Base-by-base conservation (phyloP, 2,797 vertebrate genomes). In the Moxostoma hubbsi region DNA sequence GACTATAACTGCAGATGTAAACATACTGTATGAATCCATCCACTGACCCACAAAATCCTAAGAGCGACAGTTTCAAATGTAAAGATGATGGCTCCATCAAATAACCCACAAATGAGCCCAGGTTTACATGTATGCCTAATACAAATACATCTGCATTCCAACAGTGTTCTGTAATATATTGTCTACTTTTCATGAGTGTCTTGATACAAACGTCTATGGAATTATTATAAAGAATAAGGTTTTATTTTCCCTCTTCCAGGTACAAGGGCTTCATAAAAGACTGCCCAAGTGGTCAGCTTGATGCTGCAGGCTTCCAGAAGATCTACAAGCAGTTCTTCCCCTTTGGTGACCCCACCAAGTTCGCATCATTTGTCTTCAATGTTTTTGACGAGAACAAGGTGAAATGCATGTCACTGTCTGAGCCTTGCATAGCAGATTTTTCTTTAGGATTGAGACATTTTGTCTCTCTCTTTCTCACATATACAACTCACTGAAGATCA, bases 321-420 rank as follows among this genome's bases (percentile, higher is more conserved):
- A 99, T 99, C 87, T 99, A 99, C 58, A 98, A 98, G 86, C 97
- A 99, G 83, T 99, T 99, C 90, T 99, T 99, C 89, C 97, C 97
- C 0, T 99, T 98, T 0, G 97, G 97, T 0, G 97, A 99, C 89
- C 97, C 97, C 36, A 98, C 97, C 45, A 98, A 98, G 90, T 99
- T 99, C 0, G 97, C 97, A 82, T 97, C 97, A 0, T 99, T 99
- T 50, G 97, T 99, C 87, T 99, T 99, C 91, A 99, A 99, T 1
- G 97, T 98, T 81, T 99, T 99, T 2, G 97, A 99, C 0, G 97
- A 99, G 87, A 99, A 99, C 89, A 98, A 99, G 93, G 97, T 98
- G 85, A 90, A 93, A 86, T 53, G 46, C 67, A 1, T 4, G 16
- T 18, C 77, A 47, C 11, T 59, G 7, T 62, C 46, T 3, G 11